Conservation (phyloP, 2,888 invertebrate genomes). For the Cryptocheilus praepositus region DNA sequence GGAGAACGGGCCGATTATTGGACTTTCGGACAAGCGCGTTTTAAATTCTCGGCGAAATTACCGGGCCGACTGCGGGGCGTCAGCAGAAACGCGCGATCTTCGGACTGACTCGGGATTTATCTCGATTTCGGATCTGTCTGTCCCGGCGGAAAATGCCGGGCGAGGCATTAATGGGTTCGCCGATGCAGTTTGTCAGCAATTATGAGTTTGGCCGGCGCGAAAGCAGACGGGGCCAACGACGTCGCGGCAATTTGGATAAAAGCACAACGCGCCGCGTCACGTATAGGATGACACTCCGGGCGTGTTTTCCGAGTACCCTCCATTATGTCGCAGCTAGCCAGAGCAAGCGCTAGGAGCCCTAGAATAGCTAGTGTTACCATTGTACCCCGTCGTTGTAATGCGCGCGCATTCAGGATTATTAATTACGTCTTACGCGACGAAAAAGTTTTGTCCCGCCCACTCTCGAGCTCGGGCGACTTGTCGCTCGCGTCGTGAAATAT, state of each 20-base stretch:
- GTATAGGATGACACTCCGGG: slow-evolving; percentile 31
- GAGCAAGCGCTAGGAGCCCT: slow-evolving; percentile 4
- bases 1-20: too few relatives aligned
- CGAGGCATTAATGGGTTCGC: too few relatives aligned
- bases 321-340: slow-evolving; percentile 33
- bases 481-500: slow-evolving; percentile 1
- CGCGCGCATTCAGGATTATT: slow-evolving; percentile 47
- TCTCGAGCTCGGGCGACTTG: neutral
- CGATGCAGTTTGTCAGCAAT: slow-evolving; percentile 41
- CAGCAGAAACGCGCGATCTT: too few relatives aligned
- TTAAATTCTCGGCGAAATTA: too few relatives aligned
- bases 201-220: slow-evolving; percentile 50
- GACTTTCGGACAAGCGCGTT: too few relatives aligned
- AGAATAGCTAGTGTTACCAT: slow-evolving; percentile 39
- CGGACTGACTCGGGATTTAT: slow-evolving; percentile 21
- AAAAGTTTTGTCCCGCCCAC: slow-evolving; percentile 41
- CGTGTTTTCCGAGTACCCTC: slow-evolving; percentile 43
- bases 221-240: slow-evolving; percentile 12
- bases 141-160: too few relatives aligned
- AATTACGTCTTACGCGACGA: slow-evolving; percentile 47
- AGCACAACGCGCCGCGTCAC: slow-evolving; percentile 32
- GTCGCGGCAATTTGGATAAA: slow-evolving; percentile 51
- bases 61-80: too few relatives aligned
- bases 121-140: neutral
- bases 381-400: slow-evolving; percentile 35